Evolutionary conservation across 2,888 invertebrate species (phyloP), one percentile per base, ranked within the genome.

Genomic region (Morpho deidamia): DNA sequence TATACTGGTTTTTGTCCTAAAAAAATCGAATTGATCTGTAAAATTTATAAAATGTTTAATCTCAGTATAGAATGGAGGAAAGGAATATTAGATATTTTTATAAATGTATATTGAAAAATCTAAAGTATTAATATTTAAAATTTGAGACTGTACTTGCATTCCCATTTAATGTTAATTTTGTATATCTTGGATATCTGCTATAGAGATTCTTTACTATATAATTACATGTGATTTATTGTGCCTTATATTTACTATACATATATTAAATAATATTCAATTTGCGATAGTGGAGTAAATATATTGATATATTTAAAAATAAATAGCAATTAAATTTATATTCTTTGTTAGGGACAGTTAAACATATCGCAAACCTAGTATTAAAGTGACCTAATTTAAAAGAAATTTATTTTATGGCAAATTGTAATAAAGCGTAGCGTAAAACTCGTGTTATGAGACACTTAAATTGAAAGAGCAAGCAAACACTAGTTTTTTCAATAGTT

Each of bases 191-290:
- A 54, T 38, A 53, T 53, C 37, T 51, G 44, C 51, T 55, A 56
- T 57, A 58, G 51, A 60, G 56, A 61, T 63, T 51, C 45, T 54
- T 55, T 51, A 53, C 48, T 49, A 50, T 42, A 7, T 41, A 41
- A 56, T 62, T 62, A 59, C 60, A 69, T 75, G 83, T 83, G 80
- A 81, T 84, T 74, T 70, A 73, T 66, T 74, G 83, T 84, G 83
- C 83, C 83, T 83, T 83, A 78, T 78, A 71, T 71, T 73, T 67
- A 64, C 58, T 61, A 11, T 39, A 39, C 32, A 23, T 23, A 23
- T 23, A 23, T 1, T 23, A 23, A 23, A 23, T 23, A 39, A 39
- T 39, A n/a, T 11, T 11, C 11, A 39, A 2, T 39, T 39, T 39
- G 39, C 7, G 39, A 39, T 7, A 39, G 11, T 23, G 3, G 5